Evolutionary conservation across 2,888 invertebrate species (phyloP).

Genomic region (Pocota personata): DNA sequence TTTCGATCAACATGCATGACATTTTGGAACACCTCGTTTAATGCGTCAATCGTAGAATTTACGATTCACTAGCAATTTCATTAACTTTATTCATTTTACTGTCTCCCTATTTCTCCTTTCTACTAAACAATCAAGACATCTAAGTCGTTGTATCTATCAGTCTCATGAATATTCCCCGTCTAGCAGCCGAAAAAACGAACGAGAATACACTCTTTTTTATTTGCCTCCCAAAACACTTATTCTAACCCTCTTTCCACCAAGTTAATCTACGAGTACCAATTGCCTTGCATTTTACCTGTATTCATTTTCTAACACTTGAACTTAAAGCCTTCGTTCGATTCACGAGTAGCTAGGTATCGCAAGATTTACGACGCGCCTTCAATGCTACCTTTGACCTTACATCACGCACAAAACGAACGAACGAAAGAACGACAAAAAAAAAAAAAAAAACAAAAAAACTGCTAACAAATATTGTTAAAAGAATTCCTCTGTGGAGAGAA

Average conservation of each 20-base stretch:
- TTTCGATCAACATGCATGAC: neutral
- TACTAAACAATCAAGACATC: neutral
- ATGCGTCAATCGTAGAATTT: neutral
- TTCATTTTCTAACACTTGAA: neutral
- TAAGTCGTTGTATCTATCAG: neutral
- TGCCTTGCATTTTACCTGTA: neutral
- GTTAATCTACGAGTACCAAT: neutral
- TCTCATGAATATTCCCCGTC: neutral
- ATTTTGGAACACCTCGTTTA: neutral
- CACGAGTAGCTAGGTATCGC: constrained; percentile 4
- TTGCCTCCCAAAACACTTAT: neutral
- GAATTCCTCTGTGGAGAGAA: neutral
- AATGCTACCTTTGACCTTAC: constrained; percentile 38
- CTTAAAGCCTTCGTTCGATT: constrained; percentile 10
- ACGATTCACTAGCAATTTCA: neutral
- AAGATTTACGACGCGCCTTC: constrained; percentile 25
- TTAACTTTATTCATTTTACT: neutral
- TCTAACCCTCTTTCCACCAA: neutral
- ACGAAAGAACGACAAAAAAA: neutral
- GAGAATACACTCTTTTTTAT: neutral
- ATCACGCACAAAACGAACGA: constrained; percentile 2
- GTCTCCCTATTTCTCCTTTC: neutral
- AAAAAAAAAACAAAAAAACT: neutral
- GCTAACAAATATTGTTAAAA: constrained; percentile 17
- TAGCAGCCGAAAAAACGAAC: neutral